Conservation (phyloP, 53 echinoderm and acorn worm species). For the Holothuria leucospilota region DNA sequence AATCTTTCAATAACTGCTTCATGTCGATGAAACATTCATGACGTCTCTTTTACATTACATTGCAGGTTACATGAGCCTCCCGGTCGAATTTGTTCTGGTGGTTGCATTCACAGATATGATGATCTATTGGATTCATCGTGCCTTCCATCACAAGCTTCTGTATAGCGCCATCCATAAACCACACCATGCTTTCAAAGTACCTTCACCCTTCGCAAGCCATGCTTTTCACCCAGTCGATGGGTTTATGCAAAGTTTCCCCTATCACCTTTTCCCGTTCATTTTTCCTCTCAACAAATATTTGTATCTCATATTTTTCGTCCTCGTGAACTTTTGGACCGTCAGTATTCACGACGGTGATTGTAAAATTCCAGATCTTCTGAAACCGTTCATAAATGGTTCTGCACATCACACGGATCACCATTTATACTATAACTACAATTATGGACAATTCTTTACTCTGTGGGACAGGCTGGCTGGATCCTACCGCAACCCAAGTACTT, state of each 20-base stretch:
- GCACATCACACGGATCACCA: slow-evolving; percentile 98
- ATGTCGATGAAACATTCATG: too few relatives aligned
- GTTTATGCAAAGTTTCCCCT: slow-evolving; percentile 90
- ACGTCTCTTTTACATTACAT: neutral
- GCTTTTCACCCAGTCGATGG: slow-evolving; percentile 97
- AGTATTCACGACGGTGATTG: slow-evolving; percentile 98
- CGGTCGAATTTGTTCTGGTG: slow-evolving; percentile 69
- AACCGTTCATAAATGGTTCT: slow-evolving; percentile 89
- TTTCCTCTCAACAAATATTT: slow-evolving; percentile 91
- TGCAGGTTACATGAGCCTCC: slow-evolving; percentile 73
- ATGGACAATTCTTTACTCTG: slow-evolving; percentile 98
- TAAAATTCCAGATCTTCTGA: slow-evolving; percentile 72
- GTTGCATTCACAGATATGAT: slow-evolving; percentile 88
- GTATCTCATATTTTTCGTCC: slow-evolving; percentile 80
- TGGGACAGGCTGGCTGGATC: slow-evolving; percentile 97
- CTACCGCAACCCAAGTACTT: slow-evolving; percentile 79
- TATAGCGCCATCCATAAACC: slow-evolving; percentile 90
- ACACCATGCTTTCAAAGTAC: slow-evolving; percentile 92
- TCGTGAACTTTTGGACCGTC: slow-evolving; percentile 95
- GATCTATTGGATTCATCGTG: slow-evolving; percentile 98
- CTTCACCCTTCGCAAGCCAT: slow-evolving; percentile 93
- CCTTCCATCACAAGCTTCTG: slow-evolving; percentile 81
- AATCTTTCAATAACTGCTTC: too few relatives aligned
- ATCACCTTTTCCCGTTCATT: slow-evolving; percentile 86
- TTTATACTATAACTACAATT: slow-evolving; percentile 95